phyloP scores from a whole-genome alignment of 2,113 vertebrate genomes.

The Pseudolaguvia tuberculata region DNA sequence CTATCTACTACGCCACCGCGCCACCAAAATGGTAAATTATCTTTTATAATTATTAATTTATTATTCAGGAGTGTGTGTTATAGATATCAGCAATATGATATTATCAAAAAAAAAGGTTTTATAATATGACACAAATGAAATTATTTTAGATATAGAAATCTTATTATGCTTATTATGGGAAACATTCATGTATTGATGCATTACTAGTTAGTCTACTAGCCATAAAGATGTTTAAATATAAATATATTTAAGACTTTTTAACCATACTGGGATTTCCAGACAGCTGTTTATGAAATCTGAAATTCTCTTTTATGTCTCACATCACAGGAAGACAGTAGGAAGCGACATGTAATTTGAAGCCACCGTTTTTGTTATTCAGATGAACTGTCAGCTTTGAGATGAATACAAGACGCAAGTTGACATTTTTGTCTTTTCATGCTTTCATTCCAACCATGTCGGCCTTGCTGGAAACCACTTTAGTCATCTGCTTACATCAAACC shows the following conservation, averaged over 20 bases:
- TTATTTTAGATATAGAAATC: too few species aligned
- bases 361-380: constrained; percentile 35
- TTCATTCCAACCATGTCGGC: constrained; percentile 16
- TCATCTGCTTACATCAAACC: constrained; percentile 49
- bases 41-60: too few species aligned
- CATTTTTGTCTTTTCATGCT: constrained; percentile 43
- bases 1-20: too few species aligned
- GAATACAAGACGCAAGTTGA: constrained; percentile 17
- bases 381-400: constrained; percentile 25
- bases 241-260: neutral
- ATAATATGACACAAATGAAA: too few species aligned
- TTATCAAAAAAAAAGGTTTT: too few species aligned
- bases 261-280: neutral
- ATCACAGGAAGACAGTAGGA: constrained; percentile 17
- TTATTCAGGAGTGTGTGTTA: too few species aligned
- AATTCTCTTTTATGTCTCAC: constrained; percentile 9
- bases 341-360: constrained; percentile 39
- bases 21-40: too few species aligned
- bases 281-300: neutral
- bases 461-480: constrained; percentile 22
- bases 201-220: neutral
- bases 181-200: neutral
- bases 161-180: too few species aligned
- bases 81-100: too few species aligned
- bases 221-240: too few species aligned